Conservation (phyloP, 2,797 vertebrate species). For the Neosilurus hyrtlii region DNA sequence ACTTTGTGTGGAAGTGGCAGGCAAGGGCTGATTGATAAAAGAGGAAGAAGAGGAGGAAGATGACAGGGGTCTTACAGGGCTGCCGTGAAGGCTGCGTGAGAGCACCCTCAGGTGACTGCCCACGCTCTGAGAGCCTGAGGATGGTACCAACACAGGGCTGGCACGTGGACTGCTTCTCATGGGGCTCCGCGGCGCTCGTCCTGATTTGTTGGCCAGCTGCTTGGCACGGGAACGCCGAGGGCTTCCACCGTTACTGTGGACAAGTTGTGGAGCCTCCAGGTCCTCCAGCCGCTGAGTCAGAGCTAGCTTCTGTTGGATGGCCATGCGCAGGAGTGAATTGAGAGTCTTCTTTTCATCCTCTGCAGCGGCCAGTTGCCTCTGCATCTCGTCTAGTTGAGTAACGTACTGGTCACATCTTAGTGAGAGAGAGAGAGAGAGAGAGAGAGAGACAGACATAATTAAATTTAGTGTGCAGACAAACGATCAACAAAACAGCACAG, state of each 20-base stretch:
- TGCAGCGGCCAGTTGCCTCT: slow-evolving; percentile 79
- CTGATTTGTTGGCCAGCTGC: slow-evolving; percentile 71
- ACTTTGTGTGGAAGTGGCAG: slow-evolving; percentile 41
- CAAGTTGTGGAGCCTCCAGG: slow-evolving; percentile 67
- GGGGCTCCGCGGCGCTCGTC: slow-evolving; percentile 70
- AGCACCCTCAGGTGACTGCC: slow-evolving; percentile 67
- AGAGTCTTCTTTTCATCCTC: slow-evolving; percentile 87
- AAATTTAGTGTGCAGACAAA: no score
- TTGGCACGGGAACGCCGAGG: slow-evolving; percentile 72
- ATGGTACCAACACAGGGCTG: slow-evolving; percentile 67
- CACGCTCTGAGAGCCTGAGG: slow-evolving; percentile 60
- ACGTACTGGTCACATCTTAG: slow-evolving; percentile 86
- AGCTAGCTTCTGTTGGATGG: slow-evolving; percentile 85
- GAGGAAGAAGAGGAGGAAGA: slow-evolving; percentile 56
- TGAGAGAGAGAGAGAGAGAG: slow-evolving; percentile 10
- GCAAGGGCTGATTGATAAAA: slow-evolving; percentile 34
- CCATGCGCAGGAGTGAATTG: slow-evolving; percentile 83
- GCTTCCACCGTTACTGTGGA: slow-evolving; percentile 71
- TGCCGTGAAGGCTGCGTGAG: slow-evolving; percentile 75
- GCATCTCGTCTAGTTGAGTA: slow-evolving; percentile 85
- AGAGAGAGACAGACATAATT: no score
- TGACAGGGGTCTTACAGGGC: slow-evolving; percentile 73
- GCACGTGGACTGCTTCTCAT: slow-evolving; percentile 73
- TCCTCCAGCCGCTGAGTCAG: slow-evolving; percentile 82
- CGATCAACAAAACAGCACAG: not conserved